Evolutionary conservation across 2,113 vertebrate species (phyloP), one percentile per base, ranked within the genome.

Genomic region (Desmodus rotundus): DNA sequence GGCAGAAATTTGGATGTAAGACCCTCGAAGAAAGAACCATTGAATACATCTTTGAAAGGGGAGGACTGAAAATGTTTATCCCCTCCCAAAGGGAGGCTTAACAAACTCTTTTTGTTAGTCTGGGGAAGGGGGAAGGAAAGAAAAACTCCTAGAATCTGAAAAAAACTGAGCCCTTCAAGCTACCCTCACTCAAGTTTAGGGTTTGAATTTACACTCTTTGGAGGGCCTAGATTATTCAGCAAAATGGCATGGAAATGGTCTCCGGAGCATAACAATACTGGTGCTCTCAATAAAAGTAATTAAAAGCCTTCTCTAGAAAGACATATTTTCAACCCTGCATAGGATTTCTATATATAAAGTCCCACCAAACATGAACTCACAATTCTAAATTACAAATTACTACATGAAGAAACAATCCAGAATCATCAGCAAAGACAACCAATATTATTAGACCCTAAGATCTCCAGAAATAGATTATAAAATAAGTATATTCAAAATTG

Each of bases 301-400:
- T 94, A 47, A 84, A 85, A 88, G 31, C 38, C 41, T 91, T 95
- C 43, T 95, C 68, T 63, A 38, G 63, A 89, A 92, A 95, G 17
- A 86, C 4, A 5, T 38, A 22, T 56, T 93, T 94, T 72, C 67
- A 95, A 43, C 17, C 9, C 33, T 73, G 8, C 20, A 38, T 5
- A 78, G 31, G n/a, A 72, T 94, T 56, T 50, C 50, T 86, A 8
- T 24, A 80, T 54, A 36, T 41, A 81, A 91, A 88, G 19, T 63
- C 22, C 36, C 12, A 70, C 36, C 7, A 61, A 88, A 54, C 8
- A 24, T 52, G 47, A 77, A 56, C 26, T 86, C 43, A 72, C 3
- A 56, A 41, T 92, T 77, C 31, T 65, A 80, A 94, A 84, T 58
- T 70, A 67, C 13, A 89, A 89, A 91, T 68, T 65, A 91, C 68